phyloP scores from a whole-genome alignment of 2,113 vertebrate genomes.

The Myodes glareolus region DNA sequence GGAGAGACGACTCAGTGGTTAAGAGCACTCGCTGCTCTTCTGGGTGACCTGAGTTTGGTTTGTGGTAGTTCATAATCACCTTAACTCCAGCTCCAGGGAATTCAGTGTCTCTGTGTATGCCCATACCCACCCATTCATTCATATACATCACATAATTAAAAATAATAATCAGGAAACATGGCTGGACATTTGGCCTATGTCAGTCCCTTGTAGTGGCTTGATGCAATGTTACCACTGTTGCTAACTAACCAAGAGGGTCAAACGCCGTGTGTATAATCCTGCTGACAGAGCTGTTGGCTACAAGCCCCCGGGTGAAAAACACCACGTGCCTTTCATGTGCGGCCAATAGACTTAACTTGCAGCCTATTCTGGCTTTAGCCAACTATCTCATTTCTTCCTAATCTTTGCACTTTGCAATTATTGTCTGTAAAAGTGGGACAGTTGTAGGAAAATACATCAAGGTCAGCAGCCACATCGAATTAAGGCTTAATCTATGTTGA shows the following conservation, averaged over 20 bases:
- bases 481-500: slow-evolving; percentile 52
- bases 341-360: background rate
- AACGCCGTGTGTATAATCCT: background rate
- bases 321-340: background rate
- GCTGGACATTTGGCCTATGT: slow-evolving; percentile 35
- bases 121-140: too few species aligned
- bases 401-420: slow-evolving; percentile 32
- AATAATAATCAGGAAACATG: background rate
- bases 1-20: background rate
- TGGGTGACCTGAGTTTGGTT: background rate
- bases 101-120: background rate
- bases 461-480: background rate
- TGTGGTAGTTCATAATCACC: background rate
- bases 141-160: background rate
- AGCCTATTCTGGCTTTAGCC: background rate
- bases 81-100: background rate
- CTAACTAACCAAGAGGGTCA: background rate
- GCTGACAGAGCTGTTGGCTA: background rate
- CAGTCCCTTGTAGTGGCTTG: slow-evolving; percentile 7
- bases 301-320: background rate
- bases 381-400: slow-evolving; percentile 5
- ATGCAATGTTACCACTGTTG: background rate
- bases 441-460: background rate
- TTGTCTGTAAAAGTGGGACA: slow-evolving; percentile 67
- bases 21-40: background rate